A percentile compares a stretch with the other conserved stretches of the same genome.
These are phyloP conservation scores for Cremastobaeus sp. DNA, from an alignment of 2,888 invertebrate genomes.

Conservation along the genomic window DNA sequence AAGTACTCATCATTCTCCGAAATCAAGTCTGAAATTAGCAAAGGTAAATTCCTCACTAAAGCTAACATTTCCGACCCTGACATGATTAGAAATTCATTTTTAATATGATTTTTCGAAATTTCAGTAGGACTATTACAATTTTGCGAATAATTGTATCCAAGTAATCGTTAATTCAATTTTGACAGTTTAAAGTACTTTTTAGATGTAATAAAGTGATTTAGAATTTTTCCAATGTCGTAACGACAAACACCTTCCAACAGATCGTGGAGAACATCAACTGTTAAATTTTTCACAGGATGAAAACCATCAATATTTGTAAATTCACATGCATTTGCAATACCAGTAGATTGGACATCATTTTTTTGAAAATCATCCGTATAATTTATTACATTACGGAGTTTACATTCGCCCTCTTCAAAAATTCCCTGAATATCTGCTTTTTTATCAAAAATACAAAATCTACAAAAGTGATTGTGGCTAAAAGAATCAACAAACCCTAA, in stretches of 20 bases:
- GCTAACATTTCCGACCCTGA: slow-evolving; percentile 40
- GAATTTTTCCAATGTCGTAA: slow-evolving; percentile 11
- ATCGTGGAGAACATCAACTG: slow-evolving; percentile 2
- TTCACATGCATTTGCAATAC: neutral
- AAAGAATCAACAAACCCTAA: neutral
- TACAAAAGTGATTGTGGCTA: neutral
- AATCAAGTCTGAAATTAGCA: slow-evolving; percentile 18
- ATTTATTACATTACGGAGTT: neutral
- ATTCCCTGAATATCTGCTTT: neutral
- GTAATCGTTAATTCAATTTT: slow-evolving; percentile 33
- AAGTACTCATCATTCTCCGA: neutral
- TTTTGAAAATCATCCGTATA: neutral
- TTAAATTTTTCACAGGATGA: neutral
- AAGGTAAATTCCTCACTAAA: slow-evolving; percentile 15
- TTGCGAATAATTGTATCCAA: neutral
- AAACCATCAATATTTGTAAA: neutral
- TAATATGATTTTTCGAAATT: neutral
- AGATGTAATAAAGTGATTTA: neutral
- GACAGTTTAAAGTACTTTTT: neutral
- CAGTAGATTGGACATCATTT: neutral
- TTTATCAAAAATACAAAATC: neutral
- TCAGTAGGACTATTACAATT: neutral
- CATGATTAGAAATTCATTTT: slow-evolving; percentile 14
- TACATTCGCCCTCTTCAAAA: neutral
- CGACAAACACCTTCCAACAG: slow-evolving; percentile 11